phyloP scores from a whole-genome alignment of 2,113 vertebrate species.

The Neotoma lepida region DNA sequence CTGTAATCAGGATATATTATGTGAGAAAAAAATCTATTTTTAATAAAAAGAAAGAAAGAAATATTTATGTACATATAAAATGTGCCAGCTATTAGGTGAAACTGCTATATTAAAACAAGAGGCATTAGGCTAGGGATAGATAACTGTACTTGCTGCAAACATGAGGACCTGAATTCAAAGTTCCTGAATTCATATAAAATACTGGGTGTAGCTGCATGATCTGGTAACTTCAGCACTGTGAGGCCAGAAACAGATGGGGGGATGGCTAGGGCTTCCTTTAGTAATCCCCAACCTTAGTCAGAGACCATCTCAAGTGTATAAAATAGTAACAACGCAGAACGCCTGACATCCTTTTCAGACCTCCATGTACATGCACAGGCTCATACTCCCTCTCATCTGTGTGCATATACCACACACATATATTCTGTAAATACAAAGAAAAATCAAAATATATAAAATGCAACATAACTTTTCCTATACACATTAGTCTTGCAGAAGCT shows the following conservation, averaged over 20 bases:
- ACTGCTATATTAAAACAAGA: not conserved
- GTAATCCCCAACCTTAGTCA: not conserved
- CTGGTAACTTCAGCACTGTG: not conserved
- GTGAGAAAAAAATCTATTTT: not conserved
- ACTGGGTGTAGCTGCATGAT: not conserved
- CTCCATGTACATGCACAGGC: not conserved
- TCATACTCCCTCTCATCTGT: not conserved
- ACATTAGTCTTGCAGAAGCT: not conserved
- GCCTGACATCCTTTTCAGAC: not conserved
- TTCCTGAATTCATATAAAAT: not conserved
- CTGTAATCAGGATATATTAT: not conserved
- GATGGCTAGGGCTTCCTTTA: not conserved
- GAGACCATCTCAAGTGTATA: not conserved
- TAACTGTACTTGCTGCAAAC: not conserved
- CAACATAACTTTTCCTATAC: not conserved
- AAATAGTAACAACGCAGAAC: not conserved
- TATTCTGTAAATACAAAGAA: too few relatives aligned
- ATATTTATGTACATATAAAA: not conserved
- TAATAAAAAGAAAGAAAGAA: not conserved
- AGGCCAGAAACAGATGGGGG: not conserved
- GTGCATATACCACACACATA: not conserved
- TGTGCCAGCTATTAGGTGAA: constrained; percentile 3
- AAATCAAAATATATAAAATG: not conserved
- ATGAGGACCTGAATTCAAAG: not conserved
- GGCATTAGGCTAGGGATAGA: too few relatives aligned